Percentiles rank a stretch among this genome's conserved stretches.
These are phyloP conservation scores for Agelas oroides DNA, from an alignment of 37 sponge, comb jelly and placozoan species.

Conservation along the genomic window DNA sequence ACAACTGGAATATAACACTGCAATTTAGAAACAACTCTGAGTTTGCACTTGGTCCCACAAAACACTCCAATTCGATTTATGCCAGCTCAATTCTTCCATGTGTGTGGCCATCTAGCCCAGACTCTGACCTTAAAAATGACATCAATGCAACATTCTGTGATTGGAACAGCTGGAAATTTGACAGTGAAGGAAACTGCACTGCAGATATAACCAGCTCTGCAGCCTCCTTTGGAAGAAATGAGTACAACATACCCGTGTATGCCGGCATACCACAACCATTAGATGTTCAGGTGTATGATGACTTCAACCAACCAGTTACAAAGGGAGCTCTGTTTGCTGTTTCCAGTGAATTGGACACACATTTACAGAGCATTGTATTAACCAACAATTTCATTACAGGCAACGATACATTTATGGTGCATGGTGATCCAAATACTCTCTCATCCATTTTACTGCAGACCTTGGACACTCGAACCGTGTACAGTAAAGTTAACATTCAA, in stretches of 20 bases:
- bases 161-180: constrained; percentile 38
- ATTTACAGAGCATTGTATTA: background rate
- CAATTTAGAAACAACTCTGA: constrained; percentile 52
- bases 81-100: constrained; percentile 66
- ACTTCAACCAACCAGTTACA: constrained; percentile 16
- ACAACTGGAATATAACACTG: constrained; percentile 26
- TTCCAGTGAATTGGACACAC: background rate
- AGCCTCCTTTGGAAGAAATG: background rate
- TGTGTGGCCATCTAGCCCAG: constrained; percentile 28
- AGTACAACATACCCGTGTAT: background rate
- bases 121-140: background rate
- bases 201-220: constrained; percentile 16
- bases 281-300: constrained; percentile 23
- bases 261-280: background rate
- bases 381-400: background rate
- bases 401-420: background rate
- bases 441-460: constrained; percentile 10
- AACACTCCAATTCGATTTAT: constrained; percentile 45
- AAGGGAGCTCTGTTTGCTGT: background rate
- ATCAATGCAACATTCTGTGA: constrained; percentile 25
- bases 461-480: background rate
- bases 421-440: background rate
- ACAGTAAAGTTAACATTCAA: background rate
- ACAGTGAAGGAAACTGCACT: background rate
- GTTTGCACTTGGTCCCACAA: too few species aligned